Percentiles rank a stretch among this genome's conserved stretches.
Conservation (phyloP, 2,888 invertebrate genomes). For the Oegoconia quadripuncta region DNA sequence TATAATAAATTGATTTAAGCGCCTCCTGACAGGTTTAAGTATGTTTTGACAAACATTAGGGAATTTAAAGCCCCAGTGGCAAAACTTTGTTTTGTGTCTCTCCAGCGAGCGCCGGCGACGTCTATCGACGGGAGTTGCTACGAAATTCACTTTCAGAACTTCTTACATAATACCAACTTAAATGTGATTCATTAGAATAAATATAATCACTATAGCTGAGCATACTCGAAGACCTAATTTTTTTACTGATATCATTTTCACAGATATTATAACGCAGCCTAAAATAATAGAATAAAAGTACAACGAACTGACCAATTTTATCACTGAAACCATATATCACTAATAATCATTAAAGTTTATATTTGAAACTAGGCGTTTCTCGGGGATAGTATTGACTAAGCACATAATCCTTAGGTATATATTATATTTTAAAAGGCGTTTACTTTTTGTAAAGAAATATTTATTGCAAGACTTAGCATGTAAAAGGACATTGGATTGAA, state of each 20-base stretch:
- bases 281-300: too few relatives aligned
- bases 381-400: too few relatives aligned
- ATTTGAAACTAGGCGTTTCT: too few relatives aligned
- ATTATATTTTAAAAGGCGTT: too few relatives aligned
- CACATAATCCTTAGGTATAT: too few relatives aligned
- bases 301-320: too few relatives aligned
- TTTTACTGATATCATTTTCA: too few relatives aligned
- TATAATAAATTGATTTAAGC: constrained; percentile 77
- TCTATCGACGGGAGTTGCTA: constrained; percentile 44
- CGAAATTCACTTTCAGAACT: constrained; percentile 34
- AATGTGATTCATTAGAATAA: constrained; percentile 29
- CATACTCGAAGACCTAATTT: too few relatives aligned
- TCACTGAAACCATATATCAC: too few relatives aligned
- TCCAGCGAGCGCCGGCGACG: constrained; percentile 29
- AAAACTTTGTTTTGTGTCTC: constrained; percentile 61
- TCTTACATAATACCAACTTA: constrained; percentile 29
- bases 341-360: too few relatives aligned
- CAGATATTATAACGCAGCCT: too few relatives aligned
- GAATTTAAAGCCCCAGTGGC: constrained; percentile 64
- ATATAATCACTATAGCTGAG: constrained; percentile 26
- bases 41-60: constrained; percentile 74
- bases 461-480: constrained; percentile 32
- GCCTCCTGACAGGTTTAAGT: constrained; percentile 71
- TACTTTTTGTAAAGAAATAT: constrained; percentile 29
- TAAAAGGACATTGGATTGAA: constrained; percentile 17